A percentile compares a stretch with the other conserved stretches of the same genome.
Conservation (phyloP, 2,113 vertebrate genomes). For the Triplophysa rosa region DNA sequence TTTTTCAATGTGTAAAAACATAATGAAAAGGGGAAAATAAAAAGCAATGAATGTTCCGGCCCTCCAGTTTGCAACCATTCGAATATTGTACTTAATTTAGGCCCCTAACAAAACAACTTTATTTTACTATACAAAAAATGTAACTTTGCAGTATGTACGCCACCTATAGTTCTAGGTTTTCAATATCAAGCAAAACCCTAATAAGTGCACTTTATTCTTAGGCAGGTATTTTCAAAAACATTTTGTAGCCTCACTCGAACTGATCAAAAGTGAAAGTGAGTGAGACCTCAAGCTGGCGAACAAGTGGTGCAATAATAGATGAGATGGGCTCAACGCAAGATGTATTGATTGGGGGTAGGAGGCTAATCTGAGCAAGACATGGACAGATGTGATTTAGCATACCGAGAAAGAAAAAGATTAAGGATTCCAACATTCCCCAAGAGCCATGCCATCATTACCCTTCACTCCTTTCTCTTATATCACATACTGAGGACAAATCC, state of each 20-base stretch:
- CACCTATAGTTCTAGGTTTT: too few relatives aligned
- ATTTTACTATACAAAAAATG: too few relatives aligned
- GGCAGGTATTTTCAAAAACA: not conserved
- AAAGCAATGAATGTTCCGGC: too few relatives aligned
- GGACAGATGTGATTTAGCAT: constrained; percentile 27
- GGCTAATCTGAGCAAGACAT: constrained; percentile 35
- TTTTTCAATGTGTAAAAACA: too few relatives aligned
- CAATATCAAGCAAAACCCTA: not conserved
- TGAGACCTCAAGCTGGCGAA: not conserved
- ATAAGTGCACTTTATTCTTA: not conserved
- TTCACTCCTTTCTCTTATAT: too few relatives aligned
- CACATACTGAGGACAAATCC: too few relatives aligned
- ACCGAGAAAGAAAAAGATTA: constrained; percentile 25
- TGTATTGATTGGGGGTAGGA: constrained; percentile 49
- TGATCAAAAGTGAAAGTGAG: constrained; percentile 35
- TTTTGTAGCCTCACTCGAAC: constrained; percentile 23
- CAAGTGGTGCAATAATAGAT: constrained; percentile 37
- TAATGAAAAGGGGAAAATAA: too few relatives aligned
- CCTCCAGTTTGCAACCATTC: too few relatives aligned
- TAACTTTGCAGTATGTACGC: too few relatives aligned
- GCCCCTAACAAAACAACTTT: too few relatives aligned
- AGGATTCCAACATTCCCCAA: constrained; percentile 6
- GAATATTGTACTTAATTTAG: too few relatives aligned
- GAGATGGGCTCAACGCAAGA: constrained; percentile 16
- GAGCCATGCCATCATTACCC: not conserved